phyloP scores from a whole-genome alignment of 1,140 invertebrate genomes.

The Frieseomelitta varia region DNA sequence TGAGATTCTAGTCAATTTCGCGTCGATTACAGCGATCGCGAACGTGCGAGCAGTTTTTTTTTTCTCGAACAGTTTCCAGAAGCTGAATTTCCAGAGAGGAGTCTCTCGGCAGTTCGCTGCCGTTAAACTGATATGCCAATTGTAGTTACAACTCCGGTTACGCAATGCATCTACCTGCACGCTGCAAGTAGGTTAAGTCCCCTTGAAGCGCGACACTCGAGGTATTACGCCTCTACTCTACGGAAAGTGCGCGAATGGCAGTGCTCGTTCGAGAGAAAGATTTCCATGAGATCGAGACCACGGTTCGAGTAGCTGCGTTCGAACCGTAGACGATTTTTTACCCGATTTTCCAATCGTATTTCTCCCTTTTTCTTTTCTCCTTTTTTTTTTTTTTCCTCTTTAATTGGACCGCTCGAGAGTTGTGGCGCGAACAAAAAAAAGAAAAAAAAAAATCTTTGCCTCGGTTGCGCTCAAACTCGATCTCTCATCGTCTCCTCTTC shows the following conservation, averaged over 20 bases:
- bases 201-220: slow-evolving; percentile 31
- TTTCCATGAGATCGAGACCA: slow-evolving; percentile 41
- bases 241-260: slow-evolving; percentile 61
- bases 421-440: background rate
- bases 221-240: background rate
- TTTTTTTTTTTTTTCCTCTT: background rate
- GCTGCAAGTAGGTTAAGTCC: slow-evolving; percentile 37
- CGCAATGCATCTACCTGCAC: slow-evolving; percentile 13
- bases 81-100: slow-evolving; percentile 60
- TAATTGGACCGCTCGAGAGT: slow-evolving; percentile 16
- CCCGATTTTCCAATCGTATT: background rate
- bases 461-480: background rate
- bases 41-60: background rate
- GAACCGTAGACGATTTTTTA: background rate
- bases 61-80: background rate
- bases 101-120: slow-evolving; percentile 28
- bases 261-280: slow-evolving; percentile 59
- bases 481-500: background rate
- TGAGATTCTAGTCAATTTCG: no score
- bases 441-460: background rate
- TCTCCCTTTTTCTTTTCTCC: background rate
- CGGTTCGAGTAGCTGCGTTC: slow-evolving; percentile 8
- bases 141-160: slow-evolving; percentile 60
- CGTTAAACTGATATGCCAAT: slow-evolving; percentile 77
- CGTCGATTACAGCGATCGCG: slow-evolving; percentile 8